Percentiles rank a stretch among this genome's conserved stretches.
Conservation (phyloP, 2,113 vertebrate species). For the Phaethon lepturus region DNA sequence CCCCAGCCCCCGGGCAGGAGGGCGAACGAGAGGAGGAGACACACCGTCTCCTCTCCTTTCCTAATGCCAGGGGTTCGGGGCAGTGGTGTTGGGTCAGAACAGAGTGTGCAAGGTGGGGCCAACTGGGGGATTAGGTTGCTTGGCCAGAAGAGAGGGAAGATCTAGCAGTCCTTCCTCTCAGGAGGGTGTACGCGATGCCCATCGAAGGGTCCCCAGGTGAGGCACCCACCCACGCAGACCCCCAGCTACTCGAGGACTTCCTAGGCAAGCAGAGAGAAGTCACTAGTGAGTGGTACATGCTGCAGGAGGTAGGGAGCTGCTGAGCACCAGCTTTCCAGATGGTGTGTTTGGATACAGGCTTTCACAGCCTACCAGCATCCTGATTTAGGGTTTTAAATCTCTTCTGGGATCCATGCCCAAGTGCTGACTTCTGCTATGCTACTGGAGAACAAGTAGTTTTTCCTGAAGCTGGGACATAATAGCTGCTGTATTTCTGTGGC, state of each 20-base stretch:
- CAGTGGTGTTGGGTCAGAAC: fast-evolving
- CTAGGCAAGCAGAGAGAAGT: not conserved
- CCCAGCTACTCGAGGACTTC: not conserved
- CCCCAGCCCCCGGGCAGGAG: fast-evolving
- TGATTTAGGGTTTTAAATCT: not conserved
- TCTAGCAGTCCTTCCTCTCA: not conserved
- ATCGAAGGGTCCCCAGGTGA: not conserved
- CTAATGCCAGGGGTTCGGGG: not conserved
- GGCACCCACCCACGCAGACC: fast-evolving
- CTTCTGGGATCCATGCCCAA: not conserved
- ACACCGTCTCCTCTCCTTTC: not conserved
- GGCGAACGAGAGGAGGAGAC: not conserved
- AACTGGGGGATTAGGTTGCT: not conserved
- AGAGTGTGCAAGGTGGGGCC: not conserved
- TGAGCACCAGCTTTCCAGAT: not conserved
- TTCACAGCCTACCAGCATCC: not conserved
- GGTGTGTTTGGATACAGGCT: not conserved
- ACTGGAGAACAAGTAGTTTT: not conserved
- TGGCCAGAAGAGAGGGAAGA: not conserved
- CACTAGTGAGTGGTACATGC: too few relatives aligned
- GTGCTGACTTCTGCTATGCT: not conserved
- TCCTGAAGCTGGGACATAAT: not conserved
- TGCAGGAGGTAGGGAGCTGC: not conserved
- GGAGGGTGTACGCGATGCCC: not conserved
- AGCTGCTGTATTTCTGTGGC: not conserved